Base-by-base conservation (phyloP, 2,888 invertebrate species). In the Choristoneura rosaceana region DNA sequence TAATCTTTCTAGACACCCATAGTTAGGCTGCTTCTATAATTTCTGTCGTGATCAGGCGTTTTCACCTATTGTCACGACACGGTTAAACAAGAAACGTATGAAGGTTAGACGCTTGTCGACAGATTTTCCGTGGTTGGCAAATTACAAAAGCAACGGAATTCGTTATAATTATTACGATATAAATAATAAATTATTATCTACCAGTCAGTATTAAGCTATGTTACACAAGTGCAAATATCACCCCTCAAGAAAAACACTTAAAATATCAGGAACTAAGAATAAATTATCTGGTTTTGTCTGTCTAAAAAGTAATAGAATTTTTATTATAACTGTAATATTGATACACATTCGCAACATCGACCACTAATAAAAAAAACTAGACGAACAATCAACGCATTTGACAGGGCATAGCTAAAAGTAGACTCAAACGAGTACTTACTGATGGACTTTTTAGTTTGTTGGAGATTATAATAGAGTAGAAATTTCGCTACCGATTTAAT, bases 161-260 rank as follows among this genome's bases (percentile, higher is more conserved):
- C n/a, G 45, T 45, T 43, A 43, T 9, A 14, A 45, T 12, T 47
- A 47, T 47, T 47, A 14, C 14, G n/a, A 47, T n/a, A 25, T n/a
- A 70, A 59, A n/a, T n/a, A n/a, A 34, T n/a, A 47, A 63, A 58
- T 67, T 63, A 67, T 67, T 60, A 63, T 38, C 71, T 71, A 71
- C 62, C 71, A 67, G 67, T 71, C 62, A 63, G 62, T 67, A 71
- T 62, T 71, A 38, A 67, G 66, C 66, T 62, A 66, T 15, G 34
- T 45, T 7, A 71, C 55, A 67, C 17, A 25, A 55, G 55, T 25
- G 9, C 43, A 45, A 34, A 47, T 33, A 64, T 50, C 60, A 41
- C 41, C 15, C 50, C 33, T 64, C n/a, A 50, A 50, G 25, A 4
- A 33, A 52, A 50, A 63, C 34, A 55, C 12, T 58, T 55, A 65